phyloP scores from a whole-genome alignment of 2,113 vertebrate species.

The crab-eating macaque (Macaca fascicularis) region T2T-MFA8v1.1 NC_088389.1:125727501-125728000 shows the following conservation, averaged over 20 bases:
- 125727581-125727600: background rate
- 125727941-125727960: background rate
- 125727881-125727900: background rate
- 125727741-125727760: background rate
- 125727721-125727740: background rate
- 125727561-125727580: background rate
- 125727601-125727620: background rate
- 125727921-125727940: background rate
- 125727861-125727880: background rate
- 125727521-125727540: background rate
- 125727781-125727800: background rate
- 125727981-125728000: background rate
- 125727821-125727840: background rate
- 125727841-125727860: background rate
- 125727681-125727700: background rate
- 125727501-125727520: background rate
- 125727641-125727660: background rate
- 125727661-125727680: too few species aligned
- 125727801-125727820: background rate
- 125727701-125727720: background rate
- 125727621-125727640: background rate
- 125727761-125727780: background rate
- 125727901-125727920: background rate
- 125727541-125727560: background rate
- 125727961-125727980: background rate